A percentile compares a stretch with the other conserved stretches of the same genome.
Conservation (phyloP, 2,113 vertebrate genomes). For the Anoura caudifer region DNA sequence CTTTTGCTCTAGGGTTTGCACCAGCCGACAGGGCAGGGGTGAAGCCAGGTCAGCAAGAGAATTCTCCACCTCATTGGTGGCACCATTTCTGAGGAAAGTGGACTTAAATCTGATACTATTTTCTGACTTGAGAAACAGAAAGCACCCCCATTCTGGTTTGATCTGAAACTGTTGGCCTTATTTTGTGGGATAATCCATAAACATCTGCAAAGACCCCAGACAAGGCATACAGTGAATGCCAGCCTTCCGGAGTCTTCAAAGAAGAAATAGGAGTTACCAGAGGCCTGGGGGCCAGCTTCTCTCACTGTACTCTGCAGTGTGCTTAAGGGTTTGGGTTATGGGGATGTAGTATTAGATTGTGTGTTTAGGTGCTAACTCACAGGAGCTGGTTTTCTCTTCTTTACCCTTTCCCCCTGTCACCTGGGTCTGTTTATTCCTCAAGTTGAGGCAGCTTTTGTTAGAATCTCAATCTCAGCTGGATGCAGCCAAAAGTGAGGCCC, state of each 20-base stretch:
- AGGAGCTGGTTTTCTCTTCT: not conserved
- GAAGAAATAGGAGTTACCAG: too few relatives aligned
- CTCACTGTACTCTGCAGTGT: fast-evolving
- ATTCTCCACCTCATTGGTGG: not conserved
- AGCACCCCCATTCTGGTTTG: not conserved
- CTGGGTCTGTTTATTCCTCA: not conserved
- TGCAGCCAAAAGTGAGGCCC: conserved; percentile 85
- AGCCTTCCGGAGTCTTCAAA: not conserved
- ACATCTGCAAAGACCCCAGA: not conserved
- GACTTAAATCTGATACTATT: not conserved
- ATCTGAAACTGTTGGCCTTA: not conserved
- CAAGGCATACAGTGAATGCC: fast-evolving
- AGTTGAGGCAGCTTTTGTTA: conserved; percentile 89
- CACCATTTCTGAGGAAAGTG: not conserved
- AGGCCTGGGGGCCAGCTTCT: not conserved
- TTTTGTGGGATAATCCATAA: not conserved
- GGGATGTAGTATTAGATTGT: not conserved
- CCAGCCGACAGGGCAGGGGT: not conserved
- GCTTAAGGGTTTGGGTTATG: not conserved
- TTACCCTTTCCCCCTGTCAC: not conserved
- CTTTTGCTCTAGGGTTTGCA: not conserved
- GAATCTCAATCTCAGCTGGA: conserved; percentile 89
- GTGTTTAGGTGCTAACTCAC: not conserved
- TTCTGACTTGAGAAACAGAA: not conserved
- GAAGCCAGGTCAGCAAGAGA: not conserved